A percentile compares a stretch with the other conserved stretches of the same genome.
These are phyloP conservation scores for Eristalis pertinax DNA, from an alignment of 2,888 invertebrate genomes.

Conservation along the genomic window DNA sequence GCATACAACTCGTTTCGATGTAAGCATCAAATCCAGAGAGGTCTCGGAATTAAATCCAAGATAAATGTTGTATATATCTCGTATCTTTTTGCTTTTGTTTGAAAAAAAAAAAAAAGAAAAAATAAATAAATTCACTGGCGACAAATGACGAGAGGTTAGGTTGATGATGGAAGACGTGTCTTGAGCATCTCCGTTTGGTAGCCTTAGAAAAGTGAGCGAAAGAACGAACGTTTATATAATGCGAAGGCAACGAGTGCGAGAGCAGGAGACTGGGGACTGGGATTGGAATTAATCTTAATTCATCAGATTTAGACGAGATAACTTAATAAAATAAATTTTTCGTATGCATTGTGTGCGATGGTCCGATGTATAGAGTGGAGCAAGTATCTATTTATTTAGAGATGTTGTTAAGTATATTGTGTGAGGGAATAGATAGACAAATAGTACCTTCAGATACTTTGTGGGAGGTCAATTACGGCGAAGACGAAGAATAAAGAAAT, in stretches of 20 bases:
- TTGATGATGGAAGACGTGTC: not conserved
- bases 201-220: not conserved
- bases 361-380: not conserved
- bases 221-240: constrained; percentile 50
- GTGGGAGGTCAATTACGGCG: constrained; percentile 50
- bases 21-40: not conserved
- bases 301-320: constrained; percentile 52
- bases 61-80: not conserved
- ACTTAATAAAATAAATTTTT: constrained; percentile 55
- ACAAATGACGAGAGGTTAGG: constrained; percentile 3
- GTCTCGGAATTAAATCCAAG: constrained; percentile 1
- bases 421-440: constrained; percentile 14
- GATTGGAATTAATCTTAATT: constrained; percentile 56
- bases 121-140: constrained; percentile 4
- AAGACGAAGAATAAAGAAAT: constrained; percentile 8
- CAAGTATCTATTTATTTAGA: constrained; percentile 19
- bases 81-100: not conserved
- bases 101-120: not conserved
- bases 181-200: not conserved
- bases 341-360: not conserved
- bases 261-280: not conserved
- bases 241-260: not conserved
- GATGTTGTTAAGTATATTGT: constrained; percentile 1
- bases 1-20: not conserved
- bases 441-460: constrained; percentile 56